phyloP scores from a whole-genome alignment of 2,888 invertebrate species.

The Dusona sp. region DNA sequence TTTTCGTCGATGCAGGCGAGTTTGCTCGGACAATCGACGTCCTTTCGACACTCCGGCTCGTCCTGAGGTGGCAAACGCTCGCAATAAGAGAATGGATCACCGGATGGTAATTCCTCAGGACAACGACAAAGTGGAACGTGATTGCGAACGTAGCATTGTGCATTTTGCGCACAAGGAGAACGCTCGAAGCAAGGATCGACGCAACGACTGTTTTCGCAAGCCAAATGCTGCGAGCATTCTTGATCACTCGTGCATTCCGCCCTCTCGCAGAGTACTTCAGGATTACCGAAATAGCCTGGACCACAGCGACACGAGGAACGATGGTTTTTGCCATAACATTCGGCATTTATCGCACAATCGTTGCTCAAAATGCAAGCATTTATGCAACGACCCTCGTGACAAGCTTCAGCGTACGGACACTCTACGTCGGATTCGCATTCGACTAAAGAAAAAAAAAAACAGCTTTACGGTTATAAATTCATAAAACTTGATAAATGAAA shows the following conservation, averaged over 20 bases:
- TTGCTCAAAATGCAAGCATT: constrained; percentile 92
- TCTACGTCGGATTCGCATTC: constrained; percentile 94
- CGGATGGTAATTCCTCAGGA: constrained; percentile 91
- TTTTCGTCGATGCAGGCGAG: constrained; percentile 92
- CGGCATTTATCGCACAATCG: constrained; percentile 93
- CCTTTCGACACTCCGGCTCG: constrained; percentile 90
- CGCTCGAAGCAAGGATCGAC: constrained; percentile 90
- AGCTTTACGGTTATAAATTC: no score
- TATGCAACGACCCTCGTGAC: constrained; percentile 93
- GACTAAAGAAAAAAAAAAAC: constrained; percentile 85
- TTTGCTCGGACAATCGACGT: constrained; percentile 92
- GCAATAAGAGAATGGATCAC: constrained; percentile 93
- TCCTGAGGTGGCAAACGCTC: constrained; percentile 85
- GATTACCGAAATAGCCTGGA: constrained; percentile 91
- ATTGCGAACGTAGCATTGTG: constrained; percentile 92
- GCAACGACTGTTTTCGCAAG: constrained; percentile 91
- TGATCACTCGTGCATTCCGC: constrained; percentile 92
- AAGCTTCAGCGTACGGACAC: constrained; percentile 92
- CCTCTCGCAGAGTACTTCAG: constrained; percentile 91
- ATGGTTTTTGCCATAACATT: constrained; percentile 93
- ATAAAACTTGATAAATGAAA: background rate
- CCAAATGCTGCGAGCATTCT: constrained; percentile 92
- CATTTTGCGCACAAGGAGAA: constrained; percentile 93
- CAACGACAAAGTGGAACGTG: constrained; percentile 94
- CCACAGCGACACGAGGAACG: constrained; percentile 93